These are phyloP conservation scores for Lochmaea capreae DNA, from an alignment of 2,888 invertebrate genomes.

Conservation along the genomic window DNA sequence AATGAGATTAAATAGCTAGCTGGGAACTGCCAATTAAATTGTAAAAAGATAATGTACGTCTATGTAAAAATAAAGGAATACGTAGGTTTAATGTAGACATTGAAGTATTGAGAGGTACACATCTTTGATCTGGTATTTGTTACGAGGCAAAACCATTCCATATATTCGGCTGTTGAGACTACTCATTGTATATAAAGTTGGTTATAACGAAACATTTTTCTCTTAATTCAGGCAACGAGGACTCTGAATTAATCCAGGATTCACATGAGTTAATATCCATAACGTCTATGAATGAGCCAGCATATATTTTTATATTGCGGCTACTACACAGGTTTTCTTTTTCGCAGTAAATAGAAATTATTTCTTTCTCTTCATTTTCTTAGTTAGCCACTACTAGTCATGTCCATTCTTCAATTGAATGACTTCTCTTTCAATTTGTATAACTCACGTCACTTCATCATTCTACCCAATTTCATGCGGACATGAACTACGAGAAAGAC, in stretches of 20 bases:
- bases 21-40: conserved; percentile 65
- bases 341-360: too few relatives aligned
- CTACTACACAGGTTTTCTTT: background rate
- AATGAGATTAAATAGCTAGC: conserved; percentile 64
- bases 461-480: background rate
- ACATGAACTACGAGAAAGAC: background rate
- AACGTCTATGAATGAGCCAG: background rate
- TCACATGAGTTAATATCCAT: background rate
- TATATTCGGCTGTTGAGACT: conserved; percentile 1
- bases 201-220: conserved; percentile 29
- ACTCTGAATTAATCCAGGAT: background rate
- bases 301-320: background rate
- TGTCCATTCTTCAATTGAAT: too few relatives aligned
- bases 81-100: conserved; percentile 62
- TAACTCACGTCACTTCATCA: background rate
- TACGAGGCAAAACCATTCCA: conserved; percentile 1
- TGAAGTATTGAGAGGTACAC: conserved; percentile 49
- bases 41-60: conserved; percentile 67
- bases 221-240: background rate
- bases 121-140: conserved; percentile 24
- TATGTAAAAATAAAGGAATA: conserved; percentile 60
- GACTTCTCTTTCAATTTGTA: too few relatives aligned
- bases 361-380: too few relatives aligned
- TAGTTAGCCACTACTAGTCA: too few relatives aligned
- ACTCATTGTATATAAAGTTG: conserved; percentile 11